Evolutionary conservation across 92 coral and sea anemone species (phyloP), one percentile per base, ranked within the genome.

Genomic region (Desmophyllum pertusum): DNA sequence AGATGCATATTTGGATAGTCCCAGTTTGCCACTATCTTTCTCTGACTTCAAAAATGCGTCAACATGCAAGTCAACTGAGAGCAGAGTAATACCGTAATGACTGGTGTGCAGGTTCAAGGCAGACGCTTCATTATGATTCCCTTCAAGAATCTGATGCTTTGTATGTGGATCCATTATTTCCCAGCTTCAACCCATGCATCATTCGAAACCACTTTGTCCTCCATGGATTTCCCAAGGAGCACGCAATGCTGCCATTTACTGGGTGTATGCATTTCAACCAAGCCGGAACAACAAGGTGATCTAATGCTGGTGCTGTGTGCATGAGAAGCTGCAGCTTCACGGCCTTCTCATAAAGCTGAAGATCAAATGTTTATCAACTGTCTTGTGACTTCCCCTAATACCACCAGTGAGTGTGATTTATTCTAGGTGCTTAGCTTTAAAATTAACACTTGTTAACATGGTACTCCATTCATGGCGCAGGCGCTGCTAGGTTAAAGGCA

Each of bases 61-160:
- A 35, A 75, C 53, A 61, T 76, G 66, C 45, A 84, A 70, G 74
- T 84, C 88, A 77, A n/a, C 29, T 27, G 61, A 85, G 76, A 48
- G 59, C 78, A 45, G 89, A 71, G 50, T 78, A 73, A n/a, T n/a
- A n/a, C n/a, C 11, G 64, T 78, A 37, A 78, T 79, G n/a, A 71
- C 78, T 77, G n/a, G 77, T 84, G 88, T 51, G 88, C 88, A 55
- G 83, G n/a, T n/a, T 75, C 30, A 81, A 39, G 5, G 77, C 85
- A n/a, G n/a, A 19, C 77, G 85, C 50, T 81, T 81, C 85, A 81
- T n/a, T 81, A 23, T 68, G 85, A 59, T 73, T 36, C 15, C 85
- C 61, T 13, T 68, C 76, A 46, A 80, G 85, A 80, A 64, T 79
- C 72, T 79, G 84, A 38, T 70, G 79, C 46, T 70, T 81, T 11